A percentile compares a stretch with the other conserved stretches of the same genome.
phyloP scores from a whole-genome alignment of 1,140 invertebrate genomes.

The Drosophila ficusphila region DNA sequence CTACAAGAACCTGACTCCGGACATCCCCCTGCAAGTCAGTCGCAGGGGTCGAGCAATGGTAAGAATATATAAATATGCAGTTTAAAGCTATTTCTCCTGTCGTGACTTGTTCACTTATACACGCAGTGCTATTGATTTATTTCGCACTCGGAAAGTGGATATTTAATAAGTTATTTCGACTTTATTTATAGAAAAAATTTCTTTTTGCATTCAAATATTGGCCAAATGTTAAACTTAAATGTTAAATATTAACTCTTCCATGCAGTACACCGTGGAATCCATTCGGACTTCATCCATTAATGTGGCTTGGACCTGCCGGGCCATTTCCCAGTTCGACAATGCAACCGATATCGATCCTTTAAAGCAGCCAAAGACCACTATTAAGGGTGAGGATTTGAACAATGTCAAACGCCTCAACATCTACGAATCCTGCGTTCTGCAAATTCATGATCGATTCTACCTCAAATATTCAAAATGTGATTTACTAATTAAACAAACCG shows the following conservation, averaged over 20 bases:
- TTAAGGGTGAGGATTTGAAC: constrained; percentile 90
- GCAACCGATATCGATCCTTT: constrained; percentile 84
- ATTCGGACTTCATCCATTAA: constrained; percentile 87
- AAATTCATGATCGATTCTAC: constrained; percentile 93
- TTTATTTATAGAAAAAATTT: no score
- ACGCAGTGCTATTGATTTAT: not conserved
- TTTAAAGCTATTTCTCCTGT: no score
- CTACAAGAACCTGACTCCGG: constrained; percentile 85
- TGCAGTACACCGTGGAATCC: constrained; percentile 87
- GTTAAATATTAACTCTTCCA: no score
- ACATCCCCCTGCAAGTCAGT: constrained; percentile 86
- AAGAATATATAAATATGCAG: not conserved
- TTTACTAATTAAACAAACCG: constrained; percentile 85
- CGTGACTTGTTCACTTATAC: not conserved
- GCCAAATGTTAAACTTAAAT: no score
- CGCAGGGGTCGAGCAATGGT: constrained; percentile 58
- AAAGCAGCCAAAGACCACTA: constrained; percentile 88
- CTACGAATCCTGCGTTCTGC: constrained; percentile 94
- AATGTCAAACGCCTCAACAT: constrained; percentile 92
- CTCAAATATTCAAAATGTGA: constrained; percentile 85
- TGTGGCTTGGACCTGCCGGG: constrained; percentile 93
- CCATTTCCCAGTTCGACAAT: constrained; percentile 87
- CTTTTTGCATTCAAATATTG: no score
- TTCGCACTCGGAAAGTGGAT: not conserved
- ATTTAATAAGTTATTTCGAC: not conserved